Percentiles rank a stretch among this genome's conserved stretches.
These are phyloP conservation scores for Potamarius usumacintae DNA, from an alignment of 2,113 vertebrate genomes.

Conservation along the genomic window DNA sequence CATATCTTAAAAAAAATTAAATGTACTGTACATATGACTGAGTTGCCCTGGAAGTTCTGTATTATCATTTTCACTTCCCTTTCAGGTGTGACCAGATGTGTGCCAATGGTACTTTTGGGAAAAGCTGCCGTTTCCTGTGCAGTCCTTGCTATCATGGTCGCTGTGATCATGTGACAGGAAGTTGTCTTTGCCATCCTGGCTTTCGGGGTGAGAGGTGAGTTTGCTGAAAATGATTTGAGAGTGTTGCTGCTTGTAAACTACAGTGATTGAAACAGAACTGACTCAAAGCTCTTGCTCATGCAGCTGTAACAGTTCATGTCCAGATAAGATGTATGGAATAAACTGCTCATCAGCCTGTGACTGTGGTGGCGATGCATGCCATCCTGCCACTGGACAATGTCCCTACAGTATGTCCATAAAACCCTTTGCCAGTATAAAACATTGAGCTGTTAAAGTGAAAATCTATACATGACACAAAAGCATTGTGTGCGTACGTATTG, in stretches of 20 bases:
- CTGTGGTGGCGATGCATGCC: constrained; percentile 76
- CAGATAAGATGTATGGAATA: constrained; percentile 74
- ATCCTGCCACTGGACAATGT: constrained; percentile 77
- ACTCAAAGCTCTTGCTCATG: constrained; percentile 20
- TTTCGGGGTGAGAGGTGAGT: constrained; percentile 87
- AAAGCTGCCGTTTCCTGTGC: constrained; percentile 78
- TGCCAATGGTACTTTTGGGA: constrained; percentile 77
- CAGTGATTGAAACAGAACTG: background rate
- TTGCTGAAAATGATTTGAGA: background rate
- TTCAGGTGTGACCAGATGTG: constrained; percentile 84
- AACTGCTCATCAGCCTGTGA: constrained; percentile 85
- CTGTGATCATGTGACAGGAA: constrained; percentile 86
- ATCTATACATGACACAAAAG: background rate
- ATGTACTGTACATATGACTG: background rate
- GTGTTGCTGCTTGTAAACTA: background rate
- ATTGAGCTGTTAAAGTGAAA: background rate
- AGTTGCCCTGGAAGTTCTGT: background rate
- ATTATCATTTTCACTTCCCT: constrained; percentile 3
- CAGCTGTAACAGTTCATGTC: constrained; percentile 91
- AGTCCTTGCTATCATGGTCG: constrained; percentile 75
- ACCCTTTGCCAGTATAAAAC: background rate
- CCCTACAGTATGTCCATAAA: constrained; percentile 74
- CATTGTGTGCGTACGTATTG: constrained; percentile 17
- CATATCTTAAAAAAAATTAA: background rate
- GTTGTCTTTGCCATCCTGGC: constrained; percentile 82